A percentile compares a stretch with the other conserved stretches of the same genome.
Evolutionary conservation across 2,113 vertebrate species (phyloP).

Genomic region (Oncorhynchus tshawytscha): DNA sequence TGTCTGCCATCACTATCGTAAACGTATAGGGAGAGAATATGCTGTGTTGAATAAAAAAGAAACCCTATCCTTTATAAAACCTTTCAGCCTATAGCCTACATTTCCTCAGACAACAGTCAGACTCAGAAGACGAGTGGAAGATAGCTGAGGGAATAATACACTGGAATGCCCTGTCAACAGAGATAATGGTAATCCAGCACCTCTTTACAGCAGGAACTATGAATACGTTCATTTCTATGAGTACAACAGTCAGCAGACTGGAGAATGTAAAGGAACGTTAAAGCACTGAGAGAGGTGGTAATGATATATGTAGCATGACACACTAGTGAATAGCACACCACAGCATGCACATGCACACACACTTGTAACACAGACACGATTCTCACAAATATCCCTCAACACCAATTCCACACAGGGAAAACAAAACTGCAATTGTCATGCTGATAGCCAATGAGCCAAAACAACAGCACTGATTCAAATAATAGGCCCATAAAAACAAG

Average conservation of each 20-base stretch:
- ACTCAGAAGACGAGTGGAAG: conserved; percentile 11
- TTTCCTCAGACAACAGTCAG: neutral
- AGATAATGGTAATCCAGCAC: conserved; percentile 8
- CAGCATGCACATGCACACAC: neutral
- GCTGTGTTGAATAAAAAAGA: neutral
- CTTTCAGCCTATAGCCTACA: conserved; percentile 8
- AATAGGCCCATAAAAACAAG: neutral
- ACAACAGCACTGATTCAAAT: neutral
- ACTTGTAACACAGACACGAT: neutral
- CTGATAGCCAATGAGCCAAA: neutral
- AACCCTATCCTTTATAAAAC: conserved; percentile 23
- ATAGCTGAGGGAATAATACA: conserved; percentile 10
- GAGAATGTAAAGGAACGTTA: neutral
- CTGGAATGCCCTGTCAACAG: neutral
- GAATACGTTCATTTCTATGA: neutral
- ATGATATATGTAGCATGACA: neutral
- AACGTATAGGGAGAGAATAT: conserved; percentile 13
- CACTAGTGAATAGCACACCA: neutral
- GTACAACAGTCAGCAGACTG: neutral
- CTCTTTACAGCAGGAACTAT: neutral
- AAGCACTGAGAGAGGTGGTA: neutral
- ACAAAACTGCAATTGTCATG: neutral
- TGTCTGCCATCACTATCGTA: conserved; percentile 23
- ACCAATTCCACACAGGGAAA: neutral
- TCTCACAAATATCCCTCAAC: neutral